These are phyloP conservation scores for Cercopithecus mona DNA, from an alignment of 2,113 vertebrate genomes.

Conservation along the genomic window DNA sequence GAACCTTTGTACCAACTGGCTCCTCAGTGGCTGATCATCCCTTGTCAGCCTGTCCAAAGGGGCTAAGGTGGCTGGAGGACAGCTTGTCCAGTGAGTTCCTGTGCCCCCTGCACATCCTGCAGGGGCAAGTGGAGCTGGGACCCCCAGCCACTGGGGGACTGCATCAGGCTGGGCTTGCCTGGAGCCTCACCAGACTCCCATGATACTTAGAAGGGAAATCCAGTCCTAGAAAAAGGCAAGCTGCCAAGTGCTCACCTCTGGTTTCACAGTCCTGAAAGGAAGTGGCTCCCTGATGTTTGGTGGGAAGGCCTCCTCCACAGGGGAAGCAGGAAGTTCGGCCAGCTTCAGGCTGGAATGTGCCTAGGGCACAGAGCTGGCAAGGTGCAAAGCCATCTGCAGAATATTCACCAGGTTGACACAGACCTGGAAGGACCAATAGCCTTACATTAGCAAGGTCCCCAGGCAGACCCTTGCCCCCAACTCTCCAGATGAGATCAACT, in stretches of 20 bases:
- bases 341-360: conserved; percentile 93
- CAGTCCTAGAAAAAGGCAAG: not conserved
- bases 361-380: conserved; percentile 90
- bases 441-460: not conserved
- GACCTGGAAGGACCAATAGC: conserved; percentile 83
- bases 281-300: conserved; percentile 86
- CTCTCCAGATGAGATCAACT: not conserved
- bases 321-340: conserved; percentile 93
- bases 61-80: not conserved
- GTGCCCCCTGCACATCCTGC: not conserved
- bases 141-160: not conserved
- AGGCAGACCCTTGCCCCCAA: not conserved
- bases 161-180: not conserved
- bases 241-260: conserved; percentile 88
- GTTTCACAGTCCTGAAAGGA: conserved; percentile 97
- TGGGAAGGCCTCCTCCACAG: conserved; percentile 93
- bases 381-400: conserved; percentile 94
- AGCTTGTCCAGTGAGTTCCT: not conserved
- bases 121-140: not conserved
- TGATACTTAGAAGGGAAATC: not conserved
- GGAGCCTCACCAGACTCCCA: not conserved
- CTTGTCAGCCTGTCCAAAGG: not conserved
- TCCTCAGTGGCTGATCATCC: not conserved
- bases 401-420: conserved; percentile 93
- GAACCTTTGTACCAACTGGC: not conserved